Base-by-base conservation (phyloP, 53 echinoderm and acorn worm species). In the Apostichopus leukothele region DNA sequence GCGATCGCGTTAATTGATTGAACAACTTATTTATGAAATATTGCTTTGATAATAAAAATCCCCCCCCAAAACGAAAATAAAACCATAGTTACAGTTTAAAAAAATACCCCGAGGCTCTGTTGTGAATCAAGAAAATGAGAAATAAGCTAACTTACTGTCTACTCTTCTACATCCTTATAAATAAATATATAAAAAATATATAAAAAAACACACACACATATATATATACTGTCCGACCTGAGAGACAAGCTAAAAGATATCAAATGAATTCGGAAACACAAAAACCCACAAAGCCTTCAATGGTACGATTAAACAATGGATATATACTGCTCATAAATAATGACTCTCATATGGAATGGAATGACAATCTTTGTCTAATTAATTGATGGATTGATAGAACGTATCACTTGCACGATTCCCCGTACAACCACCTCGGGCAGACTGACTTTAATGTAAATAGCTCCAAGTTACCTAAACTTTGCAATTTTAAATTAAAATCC, bases 401-500 rank as follows among this genome's bases (percentile, higher is more conserved):
- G 52, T 79, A 79, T 79, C 52, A 52, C 79, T 54, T 52, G 79
- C 79, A 51, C 79, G 53, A 54, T 20, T 79, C 79, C 14, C 79
- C 79, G 20, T 79, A 52, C 79, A 79, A 79, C 79, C 79, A 79
- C 79, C 79, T 79, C 52, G 52, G 79, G 79, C 79, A 54, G 5
- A 20, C 79, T 51, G 16, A 53, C 25, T 79, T 79, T 51, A 53
- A 79, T 79, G 79, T 79, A 79, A 79, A 79, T 79, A 79, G 79
- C 79, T 79, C 14, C 52, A 79, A 79, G 79, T 79, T 79, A 79
- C 79, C 79, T 54, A 79, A 79, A 79, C 52, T 79, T 79, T 79
- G 79, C 79, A 79, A 51, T 51, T 79, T 79, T n/a, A 51, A 79
- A 79, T 51, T 79, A 79, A 71, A 79, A 79, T 79, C 79, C 79